Conservation (phyloP, 2,888 invertebrate genomes). For the Plutella xylostella region DNA sequence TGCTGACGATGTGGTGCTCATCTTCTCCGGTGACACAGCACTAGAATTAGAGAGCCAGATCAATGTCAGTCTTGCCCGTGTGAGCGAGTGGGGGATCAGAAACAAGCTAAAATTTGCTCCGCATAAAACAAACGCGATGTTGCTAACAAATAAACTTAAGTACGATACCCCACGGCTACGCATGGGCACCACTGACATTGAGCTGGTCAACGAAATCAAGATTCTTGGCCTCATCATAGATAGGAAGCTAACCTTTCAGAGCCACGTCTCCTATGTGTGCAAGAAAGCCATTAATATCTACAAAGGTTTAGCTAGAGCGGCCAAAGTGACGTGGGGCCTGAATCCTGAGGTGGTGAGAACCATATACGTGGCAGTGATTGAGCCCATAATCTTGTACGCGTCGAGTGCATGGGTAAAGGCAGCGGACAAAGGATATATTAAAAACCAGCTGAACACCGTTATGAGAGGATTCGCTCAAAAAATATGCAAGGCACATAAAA, state of each 20-base stretch:
- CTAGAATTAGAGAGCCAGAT: slow-evolving; percentile 2
- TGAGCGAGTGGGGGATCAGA: background rate
- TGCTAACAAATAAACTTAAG: slow-evolving; percentile 5
- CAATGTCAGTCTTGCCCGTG: background rate
- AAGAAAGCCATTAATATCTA: slow-evolving; percentile 9
- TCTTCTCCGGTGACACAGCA: slow-evolving; percentile 4
- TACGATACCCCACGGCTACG: background rate
- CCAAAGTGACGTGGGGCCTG: slow-evolving; percentile 9
- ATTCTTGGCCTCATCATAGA: too few species aligned
- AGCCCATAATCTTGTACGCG: slow-evolving; percentile 11
- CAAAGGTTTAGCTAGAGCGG: slow-evolving; percentile 7
- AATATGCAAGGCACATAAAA: slow-evolving; percentile 2
- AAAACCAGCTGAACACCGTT: background rate
- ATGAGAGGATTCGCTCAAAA: background rate
- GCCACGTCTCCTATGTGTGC: slow-evolving; percentile 7
- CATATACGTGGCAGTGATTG: slow-evolving; percentile 10
- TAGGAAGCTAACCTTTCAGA: slow-evolving; percentile 12
- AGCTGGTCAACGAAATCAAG: slow-evolving; percentile 8
- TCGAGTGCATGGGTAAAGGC: slow-evolving; percentile 7
- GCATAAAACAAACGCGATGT: slow-evolving; percentile 6
- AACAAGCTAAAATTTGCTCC: background rate
- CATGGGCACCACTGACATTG: background rate
- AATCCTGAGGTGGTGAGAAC: slow-evolving; percentile 9
- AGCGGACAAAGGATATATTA: background rate
- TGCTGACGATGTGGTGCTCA: background rate